Evolutionary conservation across 1,140 invertebrate genomes (phyloP).

Genomic region (Bacillus rossius): DNA sequence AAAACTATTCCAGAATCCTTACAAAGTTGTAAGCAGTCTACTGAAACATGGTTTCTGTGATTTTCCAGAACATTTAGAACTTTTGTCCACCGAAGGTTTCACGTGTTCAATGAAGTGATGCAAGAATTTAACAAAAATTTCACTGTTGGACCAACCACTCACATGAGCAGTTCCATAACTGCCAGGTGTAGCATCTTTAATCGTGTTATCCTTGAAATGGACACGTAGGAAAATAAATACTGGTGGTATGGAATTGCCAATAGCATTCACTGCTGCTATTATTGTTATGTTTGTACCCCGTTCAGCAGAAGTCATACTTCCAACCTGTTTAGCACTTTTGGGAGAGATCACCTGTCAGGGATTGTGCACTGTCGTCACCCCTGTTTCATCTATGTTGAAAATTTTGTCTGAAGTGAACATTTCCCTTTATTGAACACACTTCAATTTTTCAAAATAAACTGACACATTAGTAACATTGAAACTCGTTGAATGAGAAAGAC

Average conservation of each 20-base stretch:
- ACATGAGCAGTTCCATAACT: conserved; percentile 36
- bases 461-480: background rate
- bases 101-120: conserved; percentile 35
- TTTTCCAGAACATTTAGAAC: conserved; percentile 25
- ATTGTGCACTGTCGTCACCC: too few relatives aligned
- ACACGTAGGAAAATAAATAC: conserved; percentile 38
- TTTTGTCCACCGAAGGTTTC: conserved; percentile 17
- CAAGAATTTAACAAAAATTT: conserved; percentile 39
- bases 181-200: conserved; percentile 39
- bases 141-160: conserved; percentile 45
- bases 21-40: conserved; percentile 28
- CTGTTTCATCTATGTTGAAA: too few relatives aligned
- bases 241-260: background rate
- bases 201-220: conserved; percentile 37
- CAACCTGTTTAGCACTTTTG: too few relatives aligned
- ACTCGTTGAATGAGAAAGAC: background rate
- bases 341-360: background rate
- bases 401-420: background rate
- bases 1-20: conserved; percentile 33
- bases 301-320: background rate
- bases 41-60: conserved; percentile 24
- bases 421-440: background rate
- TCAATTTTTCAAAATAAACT: background rate
- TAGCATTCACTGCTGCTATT: background rate
- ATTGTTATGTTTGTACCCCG: background rate